phyloP scores from a whole-genome alignment of 2,113 vertebrate genomes.

The Indicator maculatus region DNA sequence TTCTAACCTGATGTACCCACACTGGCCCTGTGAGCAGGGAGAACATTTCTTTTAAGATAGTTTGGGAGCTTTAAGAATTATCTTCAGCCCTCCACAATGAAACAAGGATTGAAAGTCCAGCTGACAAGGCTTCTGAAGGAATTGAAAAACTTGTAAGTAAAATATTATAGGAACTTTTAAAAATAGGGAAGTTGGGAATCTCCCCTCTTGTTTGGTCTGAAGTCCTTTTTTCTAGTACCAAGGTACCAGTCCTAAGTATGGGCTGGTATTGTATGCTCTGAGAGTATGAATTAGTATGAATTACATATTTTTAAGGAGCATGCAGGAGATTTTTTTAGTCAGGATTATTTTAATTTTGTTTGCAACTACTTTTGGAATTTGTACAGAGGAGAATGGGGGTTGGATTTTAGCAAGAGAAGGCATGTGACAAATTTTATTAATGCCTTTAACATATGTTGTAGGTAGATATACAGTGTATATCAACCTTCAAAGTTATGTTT shows the following conservation, averaged over 20 bases:
- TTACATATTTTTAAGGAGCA: neutral
- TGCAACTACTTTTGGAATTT: neutral
- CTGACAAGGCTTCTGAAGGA: slow-evolving; percentile 13
- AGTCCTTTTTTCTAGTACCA: neutral
- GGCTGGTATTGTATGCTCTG: neutral
- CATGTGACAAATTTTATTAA: neutral
- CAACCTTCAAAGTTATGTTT: neutral
- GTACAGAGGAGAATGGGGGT: neutral
- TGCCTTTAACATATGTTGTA: neutral
- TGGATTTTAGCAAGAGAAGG: neutral
- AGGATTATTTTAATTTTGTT: neutral
- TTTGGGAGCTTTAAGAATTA: neutral
- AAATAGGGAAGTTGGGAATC: slow-evolving; percentile 60
- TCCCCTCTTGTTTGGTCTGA: slow-evolving; percentile 5
- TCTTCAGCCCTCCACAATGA: neutral
- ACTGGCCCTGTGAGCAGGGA: neutral
- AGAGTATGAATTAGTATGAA: neutral
- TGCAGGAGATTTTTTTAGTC: neutral
- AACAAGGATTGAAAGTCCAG: neutral
- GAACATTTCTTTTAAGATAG: neutral
- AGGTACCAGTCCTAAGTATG: neutral
- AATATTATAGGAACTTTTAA: slow-evolving; percentile 46
- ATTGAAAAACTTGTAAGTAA: slow-evolving; percentile 29
- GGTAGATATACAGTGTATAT: neutral
- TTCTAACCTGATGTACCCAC: neutral